Evolutionary conservation across 2,113 vertebrate genomes (phyloP).

Genomic region (Malurus elegans): DNA sequence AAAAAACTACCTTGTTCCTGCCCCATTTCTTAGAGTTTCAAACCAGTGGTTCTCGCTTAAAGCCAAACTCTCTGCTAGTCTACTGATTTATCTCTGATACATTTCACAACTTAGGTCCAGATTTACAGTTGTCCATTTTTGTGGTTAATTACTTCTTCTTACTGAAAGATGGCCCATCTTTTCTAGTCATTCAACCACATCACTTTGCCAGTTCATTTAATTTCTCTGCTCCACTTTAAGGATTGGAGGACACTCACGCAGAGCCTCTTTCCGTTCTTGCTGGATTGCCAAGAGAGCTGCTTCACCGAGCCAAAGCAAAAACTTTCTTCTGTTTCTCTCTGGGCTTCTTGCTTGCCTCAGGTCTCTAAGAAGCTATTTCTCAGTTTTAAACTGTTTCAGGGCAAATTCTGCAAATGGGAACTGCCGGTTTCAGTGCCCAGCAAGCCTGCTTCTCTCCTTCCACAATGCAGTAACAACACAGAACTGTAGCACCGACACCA

Average conservation of each 20-base stretch:
- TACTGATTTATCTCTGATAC: neutral
- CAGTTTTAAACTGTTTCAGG: neutral
- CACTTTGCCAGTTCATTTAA: neutral
- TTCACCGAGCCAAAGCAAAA: neutral
- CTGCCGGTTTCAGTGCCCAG: neutral
- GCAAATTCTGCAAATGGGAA: neutral
- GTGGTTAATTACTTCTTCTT: neutral
- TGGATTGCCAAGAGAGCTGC: neutral
- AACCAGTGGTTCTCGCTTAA: neutral
- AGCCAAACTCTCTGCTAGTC: neutral
- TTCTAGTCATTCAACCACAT: neutral
- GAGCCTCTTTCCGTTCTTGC: fast-evolving
- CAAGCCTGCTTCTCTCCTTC: fast-evolving
- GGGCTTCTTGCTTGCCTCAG: neutral
- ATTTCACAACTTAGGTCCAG: neutral
- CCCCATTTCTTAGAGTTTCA: neutral
- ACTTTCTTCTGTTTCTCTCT: neutral
- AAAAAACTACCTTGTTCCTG: neutral
- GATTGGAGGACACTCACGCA: neutral
- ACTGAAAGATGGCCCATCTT: neutral
- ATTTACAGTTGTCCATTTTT: neutral
- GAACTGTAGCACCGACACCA: neutral
- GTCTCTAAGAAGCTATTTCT: neutral
- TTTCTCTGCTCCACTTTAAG: neutral
- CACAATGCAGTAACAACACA: fast-evolving